Evolutionary conservation across 2,113 vertebrate genomes (phyloP).

Genomic region (Cercocebus atys): DNA sequence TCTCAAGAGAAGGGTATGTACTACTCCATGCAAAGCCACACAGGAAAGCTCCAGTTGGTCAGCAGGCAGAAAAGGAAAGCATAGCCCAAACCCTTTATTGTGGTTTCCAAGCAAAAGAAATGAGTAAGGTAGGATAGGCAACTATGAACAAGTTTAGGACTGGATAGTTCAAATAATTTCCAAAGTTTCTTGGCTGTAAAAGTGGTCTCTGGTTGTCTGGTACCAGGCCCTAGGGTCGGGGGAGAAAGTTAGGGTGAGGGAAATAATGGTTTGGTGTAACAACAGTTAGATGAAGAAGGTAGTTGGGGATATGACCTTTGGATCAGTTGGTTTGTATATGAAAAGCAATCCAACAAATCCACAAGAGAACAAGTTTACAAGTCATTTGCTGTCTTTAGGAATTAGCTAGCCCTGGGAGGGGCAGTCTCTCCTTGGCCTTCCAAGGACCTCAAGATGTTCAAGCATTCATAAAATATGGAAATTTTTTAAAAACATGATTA

Average conservation of each 20-base stretch:
- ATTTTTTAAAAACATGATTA: not conserved
- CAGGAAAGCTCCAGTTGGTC: not conserved
- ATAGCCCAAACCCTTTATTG: not conserved
- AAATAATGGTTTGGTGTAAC: not conserved
- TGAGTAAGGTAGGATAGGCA: not conserved
- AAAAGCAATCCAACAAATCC: not conserved
- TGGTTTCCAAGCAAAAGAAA: not conserved
- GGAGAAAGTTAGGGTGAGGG: not conserved
- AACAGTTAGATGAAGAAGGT: not conserved
- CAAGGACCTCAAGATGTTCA: not conserved
- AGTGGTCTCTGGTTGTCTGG: not conserved
- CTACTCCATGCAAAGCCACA: not conserved
- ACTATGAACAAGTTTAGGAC: not conserved
- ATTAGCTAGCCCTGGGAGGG: not conserved
- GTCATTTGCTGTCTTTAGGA: not conserved
- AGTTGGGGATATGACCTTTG: not conserved
- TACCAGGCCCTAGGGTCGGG: not conserved
- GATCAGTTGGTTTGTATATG: not conserved
- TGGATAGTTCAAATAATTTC: slow-evolving; percentile 5
- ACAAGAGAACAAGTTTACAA: not conserved
- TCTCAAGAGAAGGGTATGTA: not conserved
- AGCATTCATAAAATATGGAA: not conserved
- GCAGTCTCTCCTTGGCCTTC: not conserved
- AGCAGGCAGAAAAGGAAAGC: not conserved
- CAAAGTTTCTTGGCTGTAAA: not conserved